Percentiles rank a stretch among this genome's conserved stretches.
Conservation (phyloP, 2,113 vertebrate species). For the Caranx ignobilis region DNA sequence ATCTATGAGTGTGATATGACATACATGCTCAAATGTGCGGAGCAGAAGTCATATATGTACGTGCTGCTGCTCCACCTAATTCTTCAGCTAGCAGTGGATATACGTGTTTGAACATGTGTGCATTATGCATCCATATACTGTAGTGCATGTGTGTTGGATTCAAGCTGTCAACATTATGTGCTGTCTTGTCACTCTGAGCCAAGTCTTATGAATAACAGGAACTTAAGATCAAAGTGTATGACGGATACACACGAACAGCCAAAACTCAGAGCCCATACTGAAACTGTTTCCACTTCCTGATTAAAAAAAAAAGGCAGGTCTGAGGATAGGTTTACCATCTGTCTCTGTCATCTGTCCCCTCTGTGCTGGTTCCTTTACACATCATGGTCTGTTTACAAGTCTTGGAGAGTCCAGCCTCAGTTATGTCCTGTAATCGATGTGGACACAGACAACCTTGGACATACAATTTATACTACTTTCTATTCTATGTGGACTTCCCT, state of each 20-base stretch:
- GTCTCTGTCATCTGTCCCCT: neutral
- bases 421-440: too few species aligned
- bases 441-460: too few species aligned
- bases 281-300: neutral
- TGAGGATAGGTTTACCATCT: neutral
- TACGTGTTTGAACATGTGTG: constrained; percentile 21
- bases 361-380: too few species aligned
- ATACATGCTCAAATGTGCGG: constrained; percentile 21
- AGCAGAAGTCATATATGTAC: constrained; percentile 21
- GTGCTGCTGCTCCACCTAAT: constrained; percentile 1
- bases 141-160: neutral
- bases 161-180: constrained; percentile 39
- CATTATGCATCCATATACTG: constrained; percentile 17
- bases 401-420: too few species aligned
- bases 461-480: too few species aligned
- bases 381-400: too few species aligned
- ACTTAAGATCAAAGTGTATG: constrained; percentile 42
- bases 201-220: constrained; percentile 4
- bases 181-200: neutral
- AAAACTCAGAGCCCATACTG: neutral
- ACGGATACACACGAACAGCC: neutral
- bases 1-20: constrained; percentile 13
- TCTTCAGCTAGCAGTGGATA: neutral
- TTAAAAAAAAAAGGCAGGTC: neutral
- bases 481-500: too few species aligned